Evolutionary conservation across 2,797 vertebrate genomes (phyloP), one percentile per base, ranked within the genome.

Genomic region (Argyrosomus regius): DNA sequence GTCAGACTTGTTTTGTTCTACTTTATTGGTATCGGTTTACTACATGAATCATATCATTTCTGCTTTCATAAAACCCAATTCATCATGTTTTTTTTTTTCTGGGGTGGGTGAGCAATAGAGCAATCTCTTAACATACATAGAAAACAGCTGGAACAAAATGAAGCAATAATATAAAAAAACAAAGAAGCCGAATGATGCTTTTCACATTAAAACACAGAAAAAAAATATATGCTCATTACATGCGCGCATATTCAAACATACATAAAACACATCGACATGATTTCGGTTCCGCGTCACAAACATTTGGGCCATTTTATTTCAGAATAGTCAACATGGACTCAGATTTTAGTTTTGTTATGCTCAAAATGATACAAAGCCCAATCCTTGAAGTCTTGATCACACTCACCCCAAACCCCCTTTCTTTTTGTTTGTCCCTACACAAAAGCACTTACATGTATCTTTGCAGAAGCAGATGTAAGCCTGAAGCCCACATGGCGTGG

Each of bases 91-190:
- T 13, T 58, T 35, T 49, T 46, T 35, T 35, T 39, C 35, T 39
- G 8, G 35, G 35, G 53, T 56, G 41, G 39, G 16, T 45, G 14
- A 22, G 22, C 12, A 35, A 49, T 48, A 11, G 28, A 35, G 26
- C 24, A 31, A 20, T 31, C 24, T 54, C 13, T 53, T 41, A 28
- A 41, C 12, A 41, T 39, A 18, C 24, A 75, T 4, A 43, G 46
- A 68, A 76, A 41, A 59, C 54, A 52, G 46, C 64, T 61, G 13
- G 6, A 31, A 53, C 24, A 46, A 63, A 28, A 67, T 52, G 9
- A 52, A 60, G 22, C 1, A 18, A 22, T 22, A 28, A 43, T 24
- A 20, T 1, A 12, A 20, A n/a, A 26, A 18, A 41, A 11, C 7
- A 24, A 22, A 46, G 41, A 49, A 35, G 20, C 8, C 1, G 14